Percentiles rank a stretch among this genome's conserved stretches.
Evolutionary conservation across 1,140 invertebrate species (phyloP).

Genomic region (Orussus abietinus): DNA sequence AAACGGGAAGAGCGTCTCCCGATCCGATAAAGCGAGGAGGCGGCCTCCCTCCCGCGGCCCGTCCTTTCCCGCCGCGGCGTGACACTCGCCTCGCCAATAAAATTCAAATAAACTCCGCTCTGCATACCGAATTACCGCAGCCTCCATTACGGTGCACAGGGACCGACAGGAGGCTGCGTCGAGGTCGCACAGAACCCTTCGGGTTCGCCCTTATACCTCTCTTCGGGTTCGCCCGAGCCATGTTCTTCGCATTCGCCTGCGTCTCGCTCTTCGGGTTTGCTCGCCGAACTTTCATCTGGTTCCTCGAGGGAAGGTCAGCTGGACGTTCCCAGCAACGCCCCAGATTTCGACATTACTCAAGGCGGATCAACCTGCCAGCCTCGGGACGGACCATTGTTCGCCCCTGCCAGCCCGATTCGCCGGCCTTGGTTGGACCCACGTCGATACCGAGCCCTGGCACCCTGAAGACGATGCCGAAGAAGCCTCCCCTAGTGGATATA

Average conservation of each 20-base stretch:
- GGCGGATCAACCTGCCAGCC: slow-evolving; percentile 49
- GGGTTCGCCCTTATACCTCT: too few relatives aligned
- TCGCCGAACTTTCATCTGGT: background rate
- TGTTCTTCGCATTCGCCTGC: too few relatives aligned
- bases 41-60: slow-evolving; percentile 27
- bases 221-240: too few relatives aligned
- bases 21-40: slow-evolving; percentile 49
- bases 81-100: slow-evolving; percentile 50
- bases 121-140: slow-evolving; percentile 56
- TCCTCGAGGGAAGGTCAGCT: slow-evolving; percentile 41
- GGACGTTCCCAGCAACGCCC: slow-evolving; percentile 49
- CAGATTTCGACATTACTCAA: slow-evolving; percentile 57
- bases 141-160: slow-evolving; percentile 45
- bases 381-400: slow-evolving; percentile 41
- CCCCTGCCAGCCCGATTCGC: slow-evolving; percentile 16
- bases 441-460: slow-evolving; percentile 17
- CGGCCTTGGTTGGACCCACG: slow-evolving; percentile 29
- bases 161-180: too few relatives aligned
- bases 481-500: too few relatives aligned
- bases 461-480: background rate
- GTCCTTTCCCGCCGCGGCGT: slow-evolving; percentile 35
- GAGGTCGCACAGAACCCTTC: too few relatives aligned
- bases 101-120: slow-evolving; percentile 55
- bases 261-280: background rate
- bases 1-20: slow-evolving; percentile 21